These are phyloP conservation scores for Trypoxylon attenuatum DNA, from an alignment of 2,888 invertebrate genomes.

Conservation along the genomic window DNA sequence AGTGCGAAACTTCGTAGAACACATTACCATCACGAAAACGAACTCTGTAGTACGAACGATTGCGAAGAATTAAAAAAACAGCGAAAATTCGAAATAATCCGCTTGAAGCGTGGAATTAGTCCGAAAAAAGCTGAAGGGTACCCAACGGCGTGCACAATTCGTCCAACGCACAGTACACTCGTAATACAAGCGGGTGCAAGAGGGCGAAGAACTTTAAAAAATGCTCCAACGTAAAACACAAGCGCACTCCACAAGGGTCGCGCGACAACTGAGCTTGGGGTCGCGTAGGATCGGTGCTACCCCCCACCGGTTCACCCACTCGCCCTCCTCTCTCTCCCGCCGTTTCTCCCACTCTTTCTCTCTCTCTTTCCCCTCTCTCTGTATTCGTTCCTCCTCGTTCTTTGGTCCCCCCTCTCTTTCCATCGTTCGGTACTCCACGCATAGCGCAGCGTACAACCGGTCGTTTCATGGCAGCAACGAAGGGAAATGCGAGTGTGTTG, in stretches of 20 bases:
- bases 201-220: background rate
- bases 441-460: constrained; percentile 30
- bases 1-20: too few relatives aligned
- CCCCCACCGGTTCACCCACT: constrained; percentile 57
- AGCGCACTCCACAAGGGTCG: constrained; percentile 71
- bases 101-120: background rate
- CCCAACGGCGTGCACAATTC: background rate
- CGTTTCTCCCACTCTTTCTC: background rate
- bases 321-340: constrained; percentile 20
- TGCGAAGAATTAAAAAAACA: background rate
- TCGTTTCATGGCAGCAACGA: constrained; percentile 4
- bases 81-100: background rate
- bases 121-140: background rate
- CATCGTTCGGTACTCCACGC: too few relatives aligned
- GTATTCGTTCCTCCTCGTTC: constrained; percentile 7
- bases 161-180: background rate
- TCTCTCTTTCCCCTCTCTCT: background rate
- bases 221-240: constrained; percentile 12
- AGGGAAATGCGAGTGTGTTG: constrained; percentile 19
- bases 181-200: background rate
- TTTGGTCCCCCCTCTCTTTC: constrained; percentile 3
- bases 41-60: background rate
- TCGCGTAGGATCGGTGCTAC: constrained; percentile 64
- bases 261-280: constrained; percentile 73
- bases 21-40: background rate